phyloP scores from a whole-genome alignment of 2,113 vertebrate genomes.

The Corvus moneduloides region DNA sequence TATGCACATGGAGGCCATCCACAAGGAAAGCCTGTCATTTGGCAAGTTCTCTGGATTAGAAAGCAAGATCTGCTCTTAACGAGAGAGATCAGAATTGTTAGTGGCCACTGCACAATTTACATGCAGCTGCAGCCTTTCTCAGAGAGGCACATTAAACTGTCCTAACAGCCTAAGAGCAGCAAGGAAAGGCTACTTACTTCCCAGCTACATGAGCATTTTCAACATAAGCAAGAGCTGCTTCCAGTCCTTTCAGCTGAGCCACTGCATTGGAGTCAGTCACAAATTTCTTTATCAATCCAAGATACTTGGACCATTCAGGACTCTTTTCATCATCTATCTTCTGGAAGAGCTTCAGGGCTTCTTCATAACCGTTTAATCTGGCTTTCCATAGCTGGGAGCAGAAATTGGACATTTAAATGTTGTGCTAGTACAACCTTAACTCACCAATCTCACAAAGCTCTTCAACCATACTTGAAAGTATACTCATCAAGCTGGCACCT shows the following conservation, averaged over 20 bases:
- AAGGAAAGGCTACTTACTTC: constrained; percentile 84
- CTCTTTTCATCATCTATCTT: constrained; percentile 94
- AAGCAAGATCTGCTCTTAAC: background rate
- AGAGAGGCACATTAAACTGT: background rate
- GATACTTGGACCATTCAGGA: constrained; percentile 95
- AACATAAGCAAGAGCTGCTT: constrained; percentile 88
- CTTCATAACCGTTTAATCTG: constrained; percentile 93
- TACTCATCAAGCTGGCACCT: background rate
- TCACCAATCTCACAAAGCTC: background rate
- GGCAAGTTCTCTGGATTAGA: background rate
- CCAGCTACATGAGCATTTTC: constrained; percentile 92
- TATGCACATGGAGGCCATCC: background rate
- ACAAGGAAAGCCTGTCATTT: background rate
- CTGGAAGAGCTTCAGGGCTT: constrained; percentile 93
- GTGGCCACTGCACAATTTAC: background rate
- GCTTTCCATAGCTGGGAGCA: constrained; percentile 93
- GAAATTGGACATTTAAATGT: background rate
- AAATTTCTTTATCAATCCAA: constrained; percentile 95
- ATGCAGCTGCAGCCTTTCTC: background rate
- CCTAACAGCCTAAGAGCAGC: background rate
- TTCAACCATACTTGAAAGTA: background rate
- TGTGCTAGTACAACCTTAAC: background rate
- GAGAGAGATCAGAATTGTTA: background rate
- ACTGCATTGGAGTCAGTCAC: constrained; percentile 97
- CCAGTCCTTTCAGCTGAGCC: constrained; percentile 95